Base-by-base conservation (phyloP, 1,140 invertebrate genomes). In the Platyura marginata region DNA sequence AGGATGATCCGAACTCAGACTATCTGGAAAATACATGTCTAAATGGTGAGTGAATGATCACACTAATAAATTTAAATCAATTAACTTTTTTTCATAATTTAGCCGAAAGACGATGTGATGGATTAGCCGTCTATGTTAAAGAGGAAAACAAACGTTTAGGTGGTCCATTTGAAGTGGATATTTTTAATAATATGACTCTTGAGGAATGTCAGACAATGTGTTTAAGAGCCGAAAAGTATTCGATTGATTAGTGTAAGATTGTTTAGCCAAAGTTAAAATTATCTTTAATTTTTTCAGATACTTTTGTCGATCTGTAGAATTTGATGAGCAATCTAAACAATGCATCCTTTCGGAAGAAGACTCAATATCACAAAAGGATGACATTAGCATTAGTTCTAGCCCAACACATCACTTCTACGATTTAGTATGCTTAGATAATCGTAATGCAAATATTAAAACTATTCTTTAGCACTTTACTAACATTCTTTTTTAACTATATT, bases 21-120 rank as follows among this genome's bases (percentile, higher is more conserved):
- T 92, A 92, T 59, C 66, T 90, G 47, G 87, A 92, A 68, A 92
- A 92, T 53, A 86, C 85, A 32, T 92, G 87, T 57, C 60, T 92
- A 1, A 87, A 83, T 58, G 79, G 86, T 88, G 66, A 68, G 25
- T 29, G 6, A 13, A 8, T 6, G 25, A 6, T 29, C 13, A 53
- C 44, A 4, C 5, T 43, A 44, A 10, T 36, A 29, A 29, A n/a
- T n/a, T n/a, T n/a, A n/a, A n/a, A n/a, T 29, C 25, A 29, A 13
- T 29, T 29, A 8, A 8, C n/a, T 29, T 29, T 29, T 29, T 29
- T 13, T 6, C 13, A 29, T 29, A 29, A 29, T 29, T 29, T 29
- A 88, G 84, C 79, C 41, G 83, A 88, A 56, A 66, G 82, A 48
- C 68, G 86, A 21, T 90, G 86, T 55, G 85, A 88, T 49, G 85